Conservation (phyloP, 2,797 vertebrate genomes). For the Lophotriccus pileatus region DNA sequence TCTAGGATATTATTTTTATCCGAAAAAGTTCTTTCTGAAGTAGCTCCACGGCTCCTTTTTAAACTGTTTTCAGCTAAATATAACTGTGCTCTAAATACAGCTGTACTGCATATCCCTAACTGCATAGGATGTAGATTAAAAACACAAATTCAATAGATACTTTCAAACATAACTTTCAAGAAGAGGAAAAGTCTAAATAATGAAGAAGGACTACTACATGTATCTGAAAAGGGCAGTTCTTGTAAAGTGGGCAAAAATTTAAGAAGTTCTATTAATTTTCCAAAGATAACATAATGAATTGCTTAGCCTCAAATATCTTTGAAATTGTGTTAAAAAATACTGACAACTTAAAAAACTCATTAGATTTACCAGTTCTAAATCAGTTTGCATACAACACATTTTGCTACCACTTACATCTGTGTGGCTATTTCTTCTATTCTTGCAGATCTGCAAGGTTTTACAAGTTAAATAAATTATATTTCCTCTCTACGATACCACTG, state of each 20-base stretch:
- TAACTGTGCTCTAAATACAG: not conserved
- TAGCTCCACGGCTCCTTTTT: not conserved
- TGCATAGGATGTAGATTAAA: not conserved
- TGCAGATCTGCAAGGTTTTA: not conserved
- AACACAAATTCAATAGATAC: not conserved
- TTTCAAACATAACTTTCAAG: not conserved
- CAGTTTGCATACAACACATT: not conserved
- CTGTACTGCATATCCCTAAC: not conserved
- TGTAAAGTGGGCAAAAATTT: not conserved
- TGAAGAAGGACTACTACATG: not conserved
- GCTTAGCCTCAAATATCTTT: not conserved
- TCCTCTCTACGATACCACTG: not conserved
- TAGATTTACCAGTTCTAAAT: not conserved
- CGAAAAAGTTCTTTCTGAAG: not conserved
- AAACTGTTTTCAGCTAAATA: not conserved
- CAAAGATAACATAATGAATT: not conserved
- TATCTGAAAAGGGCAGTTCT: not conserved
- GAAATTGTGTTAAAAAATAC: not conserved
- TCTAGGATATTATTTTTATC: not conserved
- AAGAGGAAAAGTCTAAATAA: not conserved
- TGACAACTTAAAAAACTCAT: not conserved
- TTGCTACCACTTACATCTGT: not conserved
- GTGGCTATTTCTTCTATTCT: not conserved
- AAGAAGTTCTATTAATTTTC: not conserved
- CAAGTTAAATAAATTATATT: not conserved